A percentile compares a stretch with the other conserved stretches of the same genome.
Evolutionary conservation across 2,888 invertebrate species (phyloP).

Genomic region (Eulithis testata): DNA sequence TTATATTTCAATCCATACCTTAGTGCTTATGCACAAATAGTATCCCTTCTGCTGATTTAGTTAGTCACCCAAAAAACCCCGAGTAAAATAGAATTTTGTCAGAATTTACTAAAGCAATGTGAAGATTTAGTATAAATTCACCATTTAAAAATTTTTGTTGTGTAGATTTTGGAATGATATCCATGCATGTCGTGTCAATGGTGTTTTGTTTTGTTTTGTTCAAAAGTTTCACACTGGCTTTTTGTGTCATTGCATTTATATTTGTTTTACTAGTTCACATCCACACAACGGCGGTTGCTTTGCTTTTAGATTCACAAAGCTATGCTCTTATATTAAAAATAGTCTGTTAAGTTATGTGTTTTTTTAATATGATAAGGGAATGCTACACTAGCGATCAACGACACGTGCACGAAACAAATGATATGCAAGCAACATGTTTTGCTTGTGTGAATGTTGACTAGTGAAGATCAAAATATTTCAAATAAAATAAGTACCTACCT

Average conservation of each 20-base stretch:
- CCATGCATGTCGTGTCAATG: not conserved
- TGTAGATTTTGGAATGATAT: constrained; percentile 2
- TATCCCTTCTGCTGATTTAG: not conserved
- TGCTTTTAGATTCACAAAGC: constrained; percentile 18
- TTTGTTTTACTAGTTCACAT: constrained; percentile 51
- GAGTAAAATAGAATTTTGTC: not conserved
- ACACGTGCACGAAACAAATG: constrained; percentile 49
- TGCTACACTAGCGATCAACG: constrained; percentile 43
- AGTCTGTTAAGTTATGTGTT: not conserved
- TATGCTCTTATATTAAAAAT: constrained; percentile 22
- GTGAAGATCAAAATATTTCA: constrained; percentile 25
- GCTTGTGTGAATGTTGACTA: constrained; percentile 62
- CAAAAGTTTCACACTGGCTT: constrained; percentile 7
- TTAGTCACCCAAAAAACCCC: constrained; percentile 3
- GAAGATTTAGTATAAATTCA: not conserved
- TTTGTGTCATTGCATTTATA: constrained; percentile 6
- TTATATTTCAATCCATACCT: not conserved
- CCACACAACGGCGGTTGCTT: constrained; percentile 50
- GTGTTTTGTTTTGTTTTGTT: not conserved
- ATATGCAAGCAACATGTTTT: constrained; percentile 44
- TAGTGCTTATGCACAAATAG: not conserved
- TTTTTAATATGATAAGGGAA: not conserved
- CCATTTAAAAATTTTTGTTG: not conserved
- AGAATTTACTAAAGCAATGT: constrained; percentile 3
- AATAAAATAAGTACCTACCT: not conserved